phyloP scores from a whole-genome alignment of 2,113 vertebrate species.

The Eclectus roratus region DNA sequence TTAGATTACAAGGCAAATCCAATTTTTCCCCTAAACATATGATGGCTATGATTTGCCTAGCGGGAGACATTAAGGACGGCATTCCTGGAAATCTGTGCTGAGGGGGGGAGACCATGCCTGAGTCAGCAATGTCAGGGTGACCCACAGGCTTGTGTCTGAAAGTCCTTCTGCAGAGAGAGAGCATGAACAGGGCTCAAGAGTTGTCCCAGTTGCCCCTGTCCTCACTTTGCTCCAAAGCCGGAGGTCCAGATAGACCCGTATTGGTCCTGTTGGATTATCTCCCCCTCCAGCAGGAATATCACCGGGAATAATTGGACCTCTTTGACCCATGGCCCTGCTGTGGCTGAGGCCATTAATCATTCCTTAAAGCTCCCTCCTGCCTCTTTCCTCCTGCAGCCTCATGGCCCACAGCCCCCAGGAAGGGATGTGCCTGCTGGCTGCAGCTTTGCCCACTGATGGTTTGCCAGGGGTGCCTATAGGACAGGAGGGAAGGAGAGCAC shows the following conservation, averaged over 20 bases:
- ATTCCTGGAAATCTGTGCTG: constrained; percentile 25
- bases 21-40: constrained; percentile 33
- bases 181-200: not conserved
- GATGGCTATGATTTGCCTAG: constrained; percentile 3
- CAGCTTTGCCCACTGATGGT: not conserved
- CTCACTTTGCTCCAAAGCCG: not conserved
- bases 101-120: not conserved
- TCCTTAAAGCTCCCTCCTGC: not conserved
- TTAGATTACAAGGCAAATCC: constrained; percentile 68
- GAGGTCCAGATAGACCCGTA: not conserved
- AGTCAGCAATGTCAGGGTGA: not conserved
- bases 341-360: not conserved
- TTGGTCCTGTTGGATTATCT: accelerated
- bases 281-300: not conserved
- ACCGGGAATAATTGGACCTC: not conserved
- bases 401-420: accelerated
- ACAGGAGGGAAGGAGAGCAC: not conserved
- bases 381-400: accelerated
- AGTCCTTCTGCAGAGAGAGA: not conserved
- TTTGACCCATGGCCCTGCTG: not conserved
- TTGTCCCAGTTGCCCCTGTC: not conserved
- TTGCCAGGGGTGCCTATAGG: not conserved
- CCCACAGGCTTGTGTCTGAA: not conserved
- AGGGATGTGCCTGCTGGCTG: not conserved
- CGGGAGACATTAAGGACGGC: not conserved